phyloP scores from a whole-genome alignment of 2,888 invertebrate species.

The Hedya salicella region DNA sequence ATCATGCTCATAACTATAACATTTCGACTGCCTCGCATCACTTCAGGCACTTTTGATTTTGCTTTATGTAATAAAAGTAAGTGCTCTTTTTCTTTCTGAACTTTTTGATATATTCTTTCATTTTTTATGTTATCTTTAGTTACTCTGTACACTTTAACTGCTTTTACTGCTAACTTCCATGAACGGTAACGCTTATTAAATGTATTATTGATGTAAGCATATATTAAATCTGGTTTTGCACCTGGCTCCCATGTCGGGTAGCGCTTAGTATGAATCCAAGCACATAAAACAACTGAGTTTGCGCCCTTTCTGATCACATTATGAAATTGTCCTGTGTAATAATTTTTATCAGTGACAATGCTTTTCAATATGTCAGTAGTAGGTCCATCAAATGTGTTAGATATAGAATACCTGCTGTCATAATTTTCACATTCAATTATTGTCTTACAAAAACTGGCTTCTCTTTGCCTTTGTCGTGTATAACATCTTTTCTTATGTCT shows the following conservation, averaged over 20 bases:
- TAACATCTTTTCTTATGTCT: background rate
- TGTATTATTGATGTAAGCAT: constrained; percentile 5
- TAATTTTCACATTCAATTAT: background rate
- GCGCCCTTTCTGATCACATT: constrained; percentile 5
- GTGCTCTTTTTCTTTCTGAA: constrained; percentile 17
- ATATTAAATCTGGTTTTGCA: background rate
- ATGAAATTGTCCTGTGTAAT: constrained; percentile 4
- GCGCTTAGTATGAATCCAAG: constrained; percentile 2
- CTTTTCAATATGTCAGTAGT: constrained; percentile 19
- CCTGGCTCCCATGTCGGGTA: constrained; percentile 3
- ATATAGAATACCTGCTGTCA: background rate
- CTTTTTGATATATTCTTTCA: constrained; percentile 15
- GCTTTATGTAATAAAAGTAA: background rate
- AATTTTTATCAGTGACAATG: constrained; percentile 1
- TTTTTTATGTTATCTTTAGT: background rate
- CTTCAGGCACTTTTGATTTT: constrained; percentile 5
- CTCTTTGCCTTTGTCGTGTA: background rate
- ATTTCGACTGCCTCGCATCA: background rate
- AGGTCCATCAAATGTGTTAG: constrained; percentile 9
- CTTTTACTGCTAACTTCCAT: constrained; percentile 5
- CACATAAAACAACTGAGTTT: constrained; percentile 19
- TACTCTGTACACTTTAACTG: constrained; percentile 29
- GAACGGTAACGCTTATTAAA: background rate
- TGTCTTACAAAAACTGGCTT: background rate
- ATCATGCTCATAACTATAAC: constrained; percentile 20